Percentiles rank a stretch among this genome's conserved stretches.
Evolutionary conservation across 2,113 vertebrate species (phyloP).

Genomic region (Malurus melanocephalus): DNA sequence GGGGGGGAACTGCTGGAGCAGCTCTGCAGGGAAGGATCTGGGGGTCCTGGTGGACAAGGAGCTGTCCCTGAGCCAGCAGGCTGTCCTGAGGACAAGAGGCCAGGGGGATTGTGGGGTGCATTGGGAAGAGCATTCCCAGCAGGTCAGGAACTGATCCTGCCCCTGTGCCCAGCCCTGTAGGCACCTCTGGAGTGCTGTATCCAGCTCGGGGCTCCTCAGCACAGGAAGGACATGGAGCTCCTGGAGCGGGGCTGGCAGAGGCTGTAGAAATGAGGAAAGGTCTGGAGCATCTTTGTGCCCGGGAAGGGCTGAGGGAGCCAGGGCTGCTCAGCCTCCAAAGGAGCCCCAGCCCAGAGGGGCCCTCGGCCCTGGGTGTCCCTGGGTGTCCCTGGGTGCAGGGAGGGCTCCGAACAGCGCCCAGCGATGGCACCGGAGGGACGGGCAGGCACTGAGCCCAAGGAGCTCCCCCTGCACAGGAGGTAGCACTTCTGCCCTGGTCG

Average conservation of each 20-base stretch:
- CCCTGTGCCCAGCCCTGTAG: not conserved
- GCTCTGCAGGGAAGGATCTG: not conserved
- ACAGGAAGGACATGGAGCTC: not conserved
- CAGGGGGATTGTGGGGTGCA: not conserved
- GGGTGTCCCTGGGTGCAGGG: not conserved
- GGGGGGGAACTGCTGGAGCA: not conserved
- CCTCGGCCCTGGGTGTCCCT: not conserved
- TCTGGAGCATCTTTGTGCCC: not conserved
- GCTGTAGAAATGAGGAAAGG: not conserved
- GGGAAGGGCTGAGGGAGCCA: not conserved
- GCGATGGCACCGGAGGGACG: fast-evolving
- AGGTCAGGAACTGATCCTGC: not conserved
- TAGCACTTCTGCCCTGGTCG: not conserved
- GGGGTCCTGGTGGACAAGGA: not conserved
- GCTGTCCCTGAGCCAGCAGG: not conserved
- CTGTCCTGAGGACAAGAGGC: not conserved
- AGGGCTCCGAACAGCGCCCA: not conserved
- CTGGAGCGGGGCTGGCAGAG: not conserved
- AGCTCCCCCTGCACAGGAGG: not conserved
- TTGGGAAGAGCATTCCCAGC: not conserved
- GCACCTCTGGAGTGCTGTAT: not conserved
- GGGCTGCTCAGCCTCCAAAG: not conserved
- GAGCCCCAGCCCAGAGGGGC: not conserved
- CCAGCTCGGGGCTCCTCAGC: not conserved
- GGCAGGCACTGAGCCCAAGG: not conserved